phyloP scores from a whole-genome alignment of 2,113 vertebrate species.

The Trichechus manatus region DNA sequence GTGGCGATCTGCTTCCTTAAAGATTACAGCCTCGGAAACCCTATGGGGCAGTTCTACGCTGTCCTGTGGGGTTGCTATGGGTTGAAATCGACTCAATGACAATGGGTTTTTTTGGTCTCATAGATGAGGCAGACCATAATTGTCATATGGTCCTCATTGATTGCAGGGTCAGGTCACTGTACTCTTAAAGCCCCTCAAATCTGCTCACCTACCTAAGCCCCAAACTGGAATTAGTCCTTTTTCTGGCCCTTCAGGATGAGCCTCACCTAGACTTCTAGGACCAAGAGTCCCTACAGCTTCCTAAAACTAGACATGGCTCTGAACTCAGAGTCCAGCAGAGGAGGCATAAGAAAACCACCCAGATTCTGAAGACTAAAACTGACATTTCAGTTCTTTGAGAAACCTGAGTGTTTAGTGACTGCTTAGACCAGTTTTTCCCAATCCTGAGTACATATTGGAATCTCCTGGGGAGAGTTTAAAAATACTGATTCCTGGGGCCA shows the following conservation, averaged over 20 bases:
- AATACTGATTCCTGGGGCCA: not conserved
- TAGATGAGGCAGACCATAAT: not conserved
- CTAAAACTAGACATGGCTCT: not conserved
- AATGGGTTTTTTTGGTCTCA: not conserved
- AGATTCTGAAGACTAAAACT: not conserved
- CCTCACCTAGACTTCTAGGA: not conserved
- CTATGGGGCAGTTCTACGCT: not conserved
- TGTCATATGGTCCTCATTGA: not conserved
- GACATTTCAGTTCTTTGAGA: not conserved
- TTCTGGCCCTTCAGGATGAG: not conserved
- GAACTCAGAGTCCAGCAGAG: not conserved
- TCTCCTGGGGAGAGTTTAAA: not conserved
- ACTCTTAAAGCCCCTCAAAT: not conserved
- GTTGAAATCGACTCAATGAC: too few species aligned
- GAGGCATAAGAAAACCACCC: not conserved
- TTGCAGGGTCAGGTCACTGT: not conserved
- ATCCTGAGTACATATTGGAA: not conserved
- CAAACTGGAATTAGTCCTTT: not conserved
- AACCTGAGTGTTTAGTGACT: not conserved
- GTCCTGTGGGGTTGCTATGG: not conserved
- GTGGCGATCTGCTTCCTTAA: not conserved
- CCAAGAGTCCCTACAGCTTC: not conserved
- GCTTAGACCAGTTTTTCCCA: not conserved
- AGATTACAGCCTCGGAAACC: too few species aligned
- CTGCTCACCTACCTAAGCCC: not conserved